These are phyloP conservation scores for Pristis pectinata DNA, from an alignment of 2,797 vertebrate genomes.

Conservation along the genomic window DNA sequence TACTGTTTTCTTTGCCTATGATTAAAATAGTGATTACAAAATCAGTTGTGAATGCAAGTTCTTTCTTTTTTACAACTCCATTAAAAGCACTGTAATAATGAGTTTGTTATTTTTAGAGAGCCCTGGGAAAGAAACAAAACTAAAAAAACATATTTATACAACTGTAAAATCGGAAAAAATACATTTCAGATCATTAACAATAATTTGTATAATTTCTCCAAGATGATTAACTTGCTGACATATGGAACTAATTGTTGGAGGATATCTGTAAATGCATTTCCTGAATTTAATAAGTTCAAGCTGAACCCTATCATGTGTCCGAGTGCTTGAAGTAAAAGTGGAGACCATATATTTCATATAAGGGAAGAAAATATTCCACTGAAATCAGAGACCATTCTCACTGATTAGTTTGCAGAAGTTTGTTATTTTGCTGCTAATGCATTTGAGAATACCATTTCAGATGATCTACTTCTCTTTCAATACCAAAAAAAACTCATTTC, in stretches of 20 bases:
- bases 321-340: background rate
- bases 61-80: background rate
- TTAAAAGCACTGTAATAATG: background rate
- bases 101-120: background rate
- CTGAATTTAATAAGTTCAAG: slow-evolving; percentile 15
- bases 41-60: background rate
- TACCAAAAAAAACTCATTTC: background rate
- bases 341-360: background rate
- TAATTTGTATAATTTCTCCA: slow-evolving; percentile 5
- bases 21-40: background rate
- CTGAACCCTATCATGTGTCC: background rate
- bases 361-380: background rate
- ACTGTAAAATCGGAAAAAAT: background rate
- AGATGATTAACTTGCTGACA: background rate
- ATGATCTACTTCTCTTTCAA: background rate
- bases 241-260: slow-evolving; percentile 13
- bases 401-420: background rate
- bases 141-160: background rate
- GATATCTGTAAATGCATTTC: background rate
- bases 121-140: background rate
- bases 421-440: background rate
- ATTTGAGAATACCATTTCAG: background rate
- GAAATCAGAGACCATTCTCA: background rate
- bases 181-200: background rate
- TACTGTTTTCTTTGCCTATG: background rate